Percentiles rank a stretch among this genome's conserved stretches.
Conservation (phyloP, 1,140 invertebrate genomes). For the Atta texana region DNA sequence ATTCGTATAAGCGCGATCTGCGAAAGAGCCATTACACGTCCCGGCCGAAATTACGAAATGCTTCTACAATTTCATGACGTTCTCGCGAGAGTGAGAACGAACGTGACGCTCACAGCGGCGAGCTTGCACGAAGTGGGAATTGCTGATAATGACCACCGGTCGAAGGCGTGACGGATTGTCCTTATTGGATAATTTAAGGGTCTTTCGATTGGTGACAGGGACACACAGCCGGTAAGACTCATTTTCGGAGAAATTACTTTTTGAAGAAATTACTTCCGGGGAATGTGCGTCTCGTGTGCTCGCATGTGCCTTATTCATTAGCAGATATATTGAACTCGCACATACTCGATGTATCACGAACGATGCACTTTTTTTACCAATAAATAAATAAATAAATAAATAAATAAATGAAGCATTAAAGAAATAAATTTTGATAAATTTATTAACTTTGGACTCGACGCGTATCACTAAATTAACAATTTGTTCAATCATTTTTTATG, state of each 20-base stretch:
- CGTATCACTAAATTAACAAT: neutral
- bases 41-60: slow-evolving; percentile 29
- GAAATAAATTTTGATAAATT: neutral
- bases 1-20: neutral
- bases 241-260: slow-evolving; percentile 57
- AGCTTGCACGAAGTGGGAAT: slow-evolving; percentile 15
- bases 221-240: slow-evolving; percentile 62
- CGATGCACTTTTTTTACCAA: neutral
- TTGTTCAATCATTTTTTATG: neutral
- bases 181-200: slow-evolving; percentile 67
- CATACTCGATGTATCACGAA: neutral
- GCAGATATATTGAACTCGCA: neutral
- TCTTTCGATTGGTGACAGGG: slow-evolving; percentile 40
- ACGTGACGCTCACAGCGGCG: slow-evolving; percentile 14
- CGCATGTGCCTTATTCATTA: slow-evolving; percentile 66
- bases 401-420: neutral
- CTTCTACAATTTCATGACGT: slow-evolving; percentile 7
- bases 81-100: neutral
- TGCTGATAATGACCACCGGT: slow-evolving; percentile 45
- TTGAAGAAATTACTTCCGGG: slow-evolving; percentile 47
- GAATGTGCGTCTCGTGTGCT: slow-evolving; percentile 65
- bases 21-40: slow-evolving; percentile 15
- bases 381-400: slow-evolving; percentile 7
- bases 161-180: slow-evolving; percentile 28
- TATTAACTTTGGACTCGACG: neutral